Base-by-base conservation (phyloP, 2,888 invertebrate species). In the Adineta ricciae region DNA sequence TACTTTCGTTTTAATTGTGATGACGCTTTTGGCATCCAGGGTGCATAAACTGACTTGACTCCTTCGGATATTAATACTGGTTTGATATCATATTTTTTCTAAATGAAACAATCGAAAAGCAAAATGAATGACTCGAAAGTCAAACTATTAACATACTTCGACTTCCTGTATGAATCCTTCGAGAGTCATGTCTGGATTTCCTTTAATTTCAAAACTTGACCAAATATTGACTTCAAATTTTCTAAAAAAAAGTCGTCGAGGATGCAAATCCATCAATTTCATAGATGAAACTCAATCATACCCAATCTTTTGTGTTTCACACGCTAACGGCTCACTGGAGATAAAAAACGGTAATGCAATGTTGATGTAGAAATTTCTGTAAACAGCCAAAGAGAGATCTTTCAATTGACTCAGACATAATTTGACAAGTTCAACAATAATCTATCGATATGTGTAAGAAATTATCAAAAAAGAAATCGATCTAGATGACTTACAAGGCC, bases 361-460 rank as follows among this genome's bases (percentile, higher is more conserved):
- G 90, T 99, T 99, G 85, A 95, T 94, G 90, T 99, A 99, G 27
- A 95, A 96, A 91, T 98, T 99, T 91, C 97, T 98, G 92, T 94
- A 98, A 1, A 88, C 86, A 19, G 94, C 93, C 49, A 97, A 84
- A 41, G 90, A 88, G 86, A 88, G 89, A 19, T 94, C 94, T 88
- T 94, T 94, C 0, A 94, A 49, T 83, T 83, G 84, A 21, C 24
- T 78, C 1, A 78, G n/a, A 78, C 78, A 83, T 52, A 50, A 49
- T 38, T 52, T 54, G 1, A 83, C 24, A 24, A 54, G 16, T 50
- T 52, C 52, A 24, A 52, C 50, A 21, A 46, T 36, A 49, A 83
- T 54, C 54, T 52, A 19, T 27, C 49, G 14, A 50, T 24, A 36
- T 24, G 16, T 16, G 19, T 64, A 19, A 64, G 11, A 32, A 24